Evolutionary conservation across 2,113 vertebrate species (phyloP), one percentile per base, ranked within the genome.

Genomic region (Apaloderma vittatum): DNA sequence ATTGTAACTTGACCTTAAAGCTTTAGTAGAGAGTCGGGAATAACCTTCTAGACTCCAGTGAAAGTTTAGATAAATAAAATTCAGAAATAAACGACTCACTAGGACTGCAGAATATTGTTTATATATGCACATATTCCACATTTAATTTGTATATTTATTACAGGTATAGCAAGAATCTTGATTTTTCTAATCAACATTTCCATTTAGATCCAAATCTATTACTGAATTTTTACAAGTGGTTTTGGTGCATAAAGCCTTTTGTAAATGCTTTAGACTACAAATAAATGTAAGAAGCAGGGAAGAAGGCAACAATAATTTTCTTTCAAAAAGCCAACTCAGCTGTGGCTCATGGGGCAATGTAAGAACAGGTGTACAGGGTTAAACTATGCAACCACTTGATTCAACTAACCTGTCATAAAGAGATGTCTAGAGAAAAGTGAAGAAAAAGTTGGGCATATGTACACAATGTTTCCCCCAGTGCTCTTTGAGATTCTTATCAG

Each of bases 311-410:
- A 65, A 40, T 6, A 29, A 21, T 11, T 68, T 49, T 54, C 37
- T 32, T 37, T 58, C 27, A 54, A 58, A 63, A 40, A 19, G 20
- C n/a, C 55, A 45, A 40, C 10, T 37, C 20, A 9, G 7, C 27
- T 63, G 21, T 9, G 11, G 55, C 4, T 62, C 11, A 18, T 27
- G 24, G 16, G 9, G 22, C 26, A 32, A 11, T 2, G 14, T 40
- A 40, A 34, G 43, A 75, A 51, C 0, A 2, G 3, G 4, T 8
- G 6, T 18, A 37, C 19, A 45, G 30, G 11, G 45, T 11, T 43
- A 48, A 34, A 36, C 9, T 20, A 37, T 68, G n/a, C 21, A 83
- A 24, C 11, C 26, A 22, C 30, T 32, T 34, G 12, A 40, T 46
- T 59, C n/a, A 75, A 24, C 27, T 29, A 8, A 8, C 11, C 26